phyloP scores from a whole-genome alignment of 2,797 vertebrate genomes.

The Clarias platycephalus region DNA sequence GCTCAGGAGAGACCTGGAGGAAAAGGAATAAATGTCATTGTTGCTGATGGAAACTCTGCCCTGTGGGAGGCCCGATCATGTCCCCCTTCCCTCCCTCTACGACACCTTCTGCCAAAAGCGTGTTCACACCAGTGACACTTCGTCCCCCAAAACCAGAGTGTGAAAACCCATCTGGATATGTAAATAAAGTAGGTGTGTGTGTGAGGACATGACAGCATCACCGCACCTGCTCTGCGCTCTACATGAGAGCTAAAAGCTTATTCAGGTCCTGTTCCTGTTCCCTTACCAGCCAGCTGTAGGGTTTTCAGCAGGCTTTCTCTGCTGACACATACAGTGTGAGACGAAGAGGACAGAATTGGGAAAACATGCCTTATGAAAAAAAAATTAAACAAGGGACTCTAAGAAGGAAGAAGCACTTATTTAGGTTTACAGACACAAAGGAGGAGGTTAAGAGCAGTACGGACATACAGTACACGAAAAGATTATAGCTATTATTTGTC shows the following conservation, averaged over 20 bases:
- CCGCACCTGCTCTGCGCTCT: constrained; percentile 52
- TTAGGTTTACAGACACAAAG: constrained; percentile 21
- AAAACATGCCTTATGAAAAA: constrained; percentile 19
- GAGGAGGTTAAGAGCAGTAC: background rate
- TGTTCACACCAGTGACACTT: constrained; percentile 63
- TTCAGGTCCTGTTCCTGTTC: constrained; percentile 61
- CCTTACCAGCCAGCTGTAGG: constrained; percentile 44
- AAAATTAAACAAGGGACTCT: background rate
- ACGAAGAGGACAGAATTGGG: constrained; percentile 28
- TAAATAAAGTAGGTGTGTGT: constrained; percentile 60
- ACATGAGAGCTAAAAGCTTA: constrained; percentile 73
- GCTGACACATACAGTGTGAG: constrained; percentile 40
- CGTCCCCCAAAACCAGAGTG: constrained; percentile 58
- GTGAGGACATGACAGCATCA: constrained; percentile 60
- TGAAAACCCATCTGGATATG: constrained; percentile 67
- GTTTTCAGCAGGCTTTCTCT: constrained; percentile 45
- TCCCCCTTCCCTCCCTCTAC: constrained; percentile 40
- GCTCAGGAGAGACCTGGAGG: constrained; percentile 48
- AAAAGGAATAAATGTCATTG: constrained; percentile 52
- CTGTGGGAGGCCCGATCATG: constrained; percentile 51
- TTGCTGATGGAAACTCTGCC: constrained; percentile 54
- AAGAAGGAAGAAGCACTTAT: constrained; percentile 5
- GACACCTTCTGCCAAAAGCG: constrained; percentile 59
- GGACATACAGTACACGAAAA: constrained; percentile 31
- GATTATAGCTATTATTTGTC: constrained; percentile 57